Conservation (phyloP, 1,140 invertebrate genomes). For the Psilanteris sp. region DNA sequence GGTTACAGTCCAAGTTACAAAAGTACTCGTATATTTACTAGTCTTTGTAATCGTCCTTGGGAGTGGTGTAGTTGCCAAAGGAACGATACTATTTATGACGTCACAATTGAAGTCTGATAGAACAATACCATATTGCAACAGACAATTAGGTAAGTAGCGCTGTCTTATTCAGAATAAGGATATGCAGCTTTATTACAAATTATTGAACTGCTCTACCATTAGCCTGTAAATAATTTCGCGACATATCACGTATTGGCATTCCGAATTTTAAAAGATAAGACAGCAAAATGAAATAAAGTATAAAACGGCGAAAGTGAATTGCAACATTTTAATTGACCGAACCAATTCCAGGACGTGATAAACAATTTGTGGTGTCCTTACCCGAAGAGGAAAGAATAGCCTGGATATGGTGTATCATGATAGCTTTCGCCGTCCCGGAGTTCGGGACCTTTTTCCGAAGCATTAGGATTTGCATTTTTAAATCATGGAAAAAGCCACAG, state of each 20-base stretch:
- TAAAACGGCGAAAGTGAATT: no score
- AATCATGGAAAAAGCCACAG: conserved; percentile 86
- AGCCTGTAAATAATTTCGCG: no score
- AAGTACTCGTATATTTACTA: conserved; percentile 90
- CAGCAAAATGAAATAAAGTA: no score
- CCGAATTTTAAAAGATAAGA: no score
- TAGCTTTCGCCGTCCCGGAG: conserved; percentile 92
- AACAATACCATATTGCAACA: conserved; percentile 89
- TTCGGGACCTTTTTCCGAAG: conserved; percentile 91
- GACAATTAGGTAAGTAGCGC: conserved; percentile 85
- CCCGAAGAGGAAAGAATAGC: conserved; percentile 91
- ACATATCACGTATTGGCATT: no score
- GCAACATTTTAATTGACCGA: no score
- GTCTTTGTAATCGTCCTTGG: conserved; percentile 91
- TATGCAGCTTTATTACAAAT: no score
- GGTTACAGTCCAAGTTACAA: conserved; percentile 90
- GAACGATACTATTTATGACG: conserved; percentile 93
- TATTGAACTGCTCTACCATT: no score
- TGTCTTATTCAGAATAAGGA: no score
- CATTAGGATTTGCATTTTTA: conserved; percentile 93
- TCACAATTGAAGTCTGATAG: conserved; percentile 90
- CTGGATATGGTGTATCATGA: conserved; percentile 96
- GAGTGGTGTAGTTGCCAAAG: conserved; percentile 91
- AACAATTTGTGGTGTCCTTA: conserved; percentile 87
- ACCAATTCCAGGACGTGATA: conserved; percentile 90